These are phyloP conservation scores for Gambelia wislizenii DNA, from an alignment of 2,797 vertebrate genomes.

Conservation along the genomic window DNA sequence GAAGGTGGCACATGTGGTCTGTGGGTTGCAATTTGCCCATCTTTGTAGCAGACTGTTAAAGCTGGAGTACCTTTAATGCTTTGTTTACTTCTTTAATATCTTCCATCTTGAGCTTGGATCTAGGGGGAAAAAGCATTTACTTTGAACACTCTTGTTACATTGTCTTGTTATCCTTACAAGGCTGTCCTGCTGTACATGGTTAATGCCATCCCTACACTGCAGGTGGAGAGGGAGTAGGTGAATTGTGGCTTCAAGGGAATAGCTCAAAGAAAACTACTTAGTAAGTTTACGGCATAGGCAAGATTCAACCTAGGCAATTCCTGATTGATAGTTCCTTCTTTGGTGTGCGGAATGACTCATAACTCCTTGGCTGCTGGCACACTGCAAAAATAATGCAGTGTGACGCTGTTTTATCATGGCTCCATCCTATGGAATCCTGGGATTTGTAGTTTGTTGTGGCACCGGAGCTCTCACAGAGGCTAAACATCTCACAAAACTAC, in stretches of 20 bases:
- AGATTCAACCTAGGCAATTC: background rate
- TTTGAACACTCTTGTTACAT: background rate
- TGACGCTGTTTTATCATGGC: too few species aligned
- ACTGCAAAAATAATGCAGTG: too few species aligned
- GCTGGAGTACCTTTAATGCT: constrained; percentile 90
- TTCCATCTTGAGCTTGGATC: constrained; percentile 99
- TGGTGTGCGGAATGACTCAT: too few species aligned
- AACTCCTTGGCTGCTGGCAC: too few species aligned
- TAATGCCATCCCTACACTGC: background rate
- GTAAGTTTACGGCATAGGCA: background rate
- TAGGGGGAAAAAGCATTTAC: constrained; percentile 61
- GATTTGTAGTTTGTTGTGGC: too few species aligned
- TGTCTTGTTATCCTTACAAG: background rate
- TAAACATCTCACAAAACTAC: too few species aligned
- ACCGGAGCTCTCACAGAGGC: too few species aligned
- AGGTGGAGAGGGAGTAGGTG: background rate
- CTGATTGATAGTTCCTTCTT: background rate
- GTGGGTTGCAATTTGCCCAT: too few species aligned
- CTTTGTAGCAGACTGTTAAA: background rate
- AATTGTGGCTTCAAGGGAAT: background rate
- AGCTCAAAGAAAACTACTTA: background rate
- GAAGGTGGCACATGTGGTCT: too few species aligned
- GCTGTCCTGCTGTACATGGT: background rate
- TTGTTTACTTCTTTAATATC: constrained; percentile 99
- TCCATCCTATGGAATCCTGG: too few species aligned